Base-by-base conservation (phyloP, 1,140 invertebrate genomes). In the Trichomalopsis sarcophagae region DNA sequence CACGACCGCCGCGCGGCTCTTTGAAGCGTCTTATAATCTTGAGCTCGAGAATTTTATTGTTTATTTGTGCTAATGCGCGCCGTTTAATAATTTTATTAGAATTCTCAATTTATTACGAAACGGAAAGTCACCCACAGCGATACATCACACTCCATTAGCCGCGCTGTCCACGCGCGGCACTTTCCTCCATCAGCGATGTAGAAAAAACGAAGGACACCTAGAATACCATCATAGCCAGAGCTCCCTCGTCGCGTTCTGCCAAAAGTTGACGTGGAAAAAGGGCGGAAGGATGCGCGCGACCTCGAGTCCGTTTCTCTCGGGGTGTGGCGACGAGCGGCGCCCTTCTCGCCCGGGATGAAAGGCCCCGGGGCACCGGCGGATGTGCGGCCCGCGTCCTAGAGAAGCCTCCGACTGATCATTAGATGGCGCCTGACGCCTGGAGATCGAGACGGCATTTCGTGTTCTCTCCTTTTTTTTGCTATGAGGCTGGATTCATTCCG, bases 261-360 rank as follows among this genome's bases (percentile, higher is more conserved):
- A 89, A 89, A 89, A 88, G 87, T 87, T 88, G 89, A 90, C 87
- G 87, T 87, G n/a, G 66, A 69, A 36, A 69, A 69, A 69, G 89
- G 89, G 85, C 87, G 87, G 88, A 89, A 89, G 88, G 87, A 89
- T 88, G 87, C 88, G 87, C 88, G 87, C 88, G 87, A 87, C 87
- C 86, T 87, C 87, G 84, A 87, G 76, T 82, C 17, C 5, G 5
- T 6, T 5, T 6, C 33, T 87, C 88, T 55, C 50, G 14, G 68
- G 62, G 47, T 55, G 23, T n/a, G 23, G 74, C 23, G 71, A 62
- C 36, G 74, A 27, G 27, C 87, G 76, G 88, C 88, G 23, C 87
- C 85, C 85, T 87, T 84, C 76, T 82, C 85, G 86, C 88, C 86
- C 86, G 81, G 87, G 89, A 91, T 91, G 88, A 90, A 88, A 90